Evolutionary conservation across 2,113 vertebrate genomes (phyloP), one percentile per base, ranked within the genome.

Genomic region (Choloepus hoffmanni): DNA sequence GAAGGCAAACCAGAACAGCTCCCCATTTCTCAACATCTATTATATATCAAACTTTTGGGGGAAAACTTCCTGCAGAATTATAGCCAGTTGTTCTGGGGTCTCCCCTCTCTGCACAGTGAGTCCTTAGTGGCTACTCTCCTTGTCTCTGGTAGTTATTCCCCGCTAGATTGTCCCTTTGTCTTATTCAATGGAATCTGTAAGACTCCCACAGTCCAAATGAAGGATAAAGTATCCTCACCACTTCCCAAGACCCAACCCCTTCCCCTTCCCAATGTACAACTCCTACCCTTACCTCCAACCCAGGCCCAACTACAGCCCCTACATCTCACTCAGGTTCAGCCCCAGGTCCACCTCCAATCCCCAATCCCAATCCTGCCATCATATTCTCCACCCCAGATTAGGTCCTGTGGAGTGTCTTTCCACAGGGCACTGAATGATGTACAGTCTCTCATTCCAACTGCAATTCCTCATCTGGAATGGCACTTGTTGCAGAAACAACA

Each of bases 71-170:
- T 48, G 7, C 92, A 91, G n/a, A 95, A 93, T 73, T 62, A 74
- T 9, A 92, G 50, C 28, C 90, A 97, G 26, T 60, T 92, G 43
- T 97, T 97, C 60, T 97, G 94, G 96, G 92, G 96, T 84, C 95
- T 97, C 78, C 95, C 94, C 2, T 96, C 79, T 85, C 76, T 97
- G 55, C 95, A 97, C 28, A 97, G 94, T 33, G 92, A 96, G 68
- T 97, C 97, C n/a, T 48, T 96, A 19, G 72, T 68, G 55, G 68
- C 96, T 65, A 62, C 88, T 58, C 5, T 95, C 5, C 11, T 97
- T 72, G 60, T 90, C 26, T 87, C 96, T 33, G 78, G 60, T 9
- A 50, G 12, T 10, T 48, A n/a, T 12, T 87, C 43, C 12, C 60
- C 53, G 28, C 6, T 53, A 77, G 72, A 82, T 4, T 40, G 48